Base-by-base conservation (phyloP, 2,113 vertebrate species). In the Misgurnus anguillicaudatus region DNA sequence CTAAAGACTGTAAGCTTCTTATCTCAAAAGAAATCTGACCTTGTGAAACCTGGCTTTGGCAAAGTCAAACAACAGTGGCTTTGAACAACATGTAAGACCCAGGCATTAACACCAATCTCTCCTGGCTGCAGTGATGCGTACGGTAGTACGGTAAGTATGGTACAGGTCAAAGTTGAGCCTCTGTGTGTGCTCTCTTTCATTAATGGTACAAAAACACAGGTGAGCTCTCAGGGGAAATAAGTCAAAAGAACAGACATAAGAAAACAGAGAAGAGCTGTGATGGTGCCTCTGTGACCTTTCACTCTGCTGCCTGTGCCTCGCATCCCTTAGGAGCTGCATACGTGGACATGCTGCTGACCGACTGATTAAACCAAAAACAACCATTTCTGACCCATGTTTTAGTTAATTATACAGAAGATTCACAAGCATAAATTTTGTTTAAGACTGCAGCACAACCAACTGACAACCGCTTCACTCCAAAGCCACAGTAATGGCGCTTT, bases 301-400 rank as follows among this genome's bases (percentile, higher is more conserved):
- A 48, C 24, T 71, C 48, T 66, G 71, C 51, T 42, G 13, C 60
- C 51, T 36, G 13, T 9, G 9, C 7, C 63, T 42, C 41, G 58
- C 9, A 55, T 79, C 63, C 45, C 36, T 64, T 63, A 51, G 67
- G 69, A 42, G 66, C 65, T 45, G 31, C 11, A 31, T 68, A 41
- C 16, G 4, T 31, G 31, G 62, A 16, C 55, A 83, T 71, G 16
- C 81, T 57, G 72, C 71, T 79, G 36, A 67, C 51, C 36, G 21
- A 68, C 66, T 80, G 79, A 85, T 79, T 85, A 68, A 75, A 75
- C 53, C 58, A 51, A 79, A 55, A 75, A 57, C 38, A 10, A 57
- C 16, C 45, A 45, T 60, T 63, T 31, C 55, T 69, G 57, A 69
- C 55, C 24, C 63, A 36, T 79, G 17, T 47, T 75, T 57, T n/a